Percentiles rank a stretch among this genome's conserved stretches.
These are phyloP conservation scores for Zaprionus obscuricornis DNA, from an alignment of 2,888 invertebrate species.

Conservation along the genomic window DNA sequence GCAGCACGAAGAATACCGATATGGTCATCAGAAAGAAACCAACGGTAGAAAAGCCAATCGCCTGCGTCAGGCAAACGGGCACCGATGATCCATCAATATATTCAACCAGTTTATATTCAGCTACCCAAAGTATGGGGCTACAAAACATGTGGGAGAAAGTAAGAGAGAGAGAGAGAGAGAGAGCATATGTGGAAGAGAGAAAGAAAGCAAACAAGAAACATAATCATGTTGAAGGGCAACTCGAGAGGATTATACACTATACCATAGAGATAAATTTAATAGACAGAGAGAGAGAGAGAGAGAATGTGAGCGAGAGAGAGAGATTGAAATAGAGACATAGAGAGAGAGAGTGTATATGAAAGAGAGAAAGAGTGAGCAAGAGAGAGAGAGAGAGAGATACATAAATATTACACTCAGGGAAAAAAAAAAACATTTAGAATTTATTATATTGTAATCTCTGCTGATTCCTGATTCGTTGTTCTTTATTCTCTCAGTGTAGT, in stretches of 20 bases:
- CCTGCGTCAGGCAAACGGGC: conserved; percentile 91
- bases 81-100: conserved; percentile 89
- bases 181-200: conserved; percentile 31
- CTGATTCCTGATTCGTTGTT: no score
- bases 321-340: conserved; percentile 1
- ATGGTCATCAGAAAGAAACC: conserved; percentile 92
- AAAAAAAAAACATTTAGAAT: not conserved
- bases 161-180: conserved; percentile 19
- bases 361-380: not conserved
- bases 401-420: not conserved
- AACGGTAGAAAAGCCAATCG: conserved; percentile 89
- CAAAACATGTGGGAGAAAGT: conserved; percentile 62
- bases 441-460: no score
- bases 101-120: conserved; percentile 88
- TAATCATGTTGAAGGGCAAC: conserved; percentile 47
- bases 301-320: conserved; percentile 4
- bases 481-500: no score
- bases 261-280: conserved; percentile 17
- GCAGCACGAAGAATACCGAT: conserved; percentile 91
- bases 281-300: conserved; percentile 13
- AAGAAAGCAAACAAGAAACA: conserved; percentile 53
- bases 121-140: conserved; percentile 91
- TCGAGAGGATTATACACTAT: conserved; percentile 10
- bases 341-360: not conserved
- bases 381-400: not conserved